Conservation (phyloP, 1,140 invertebrate species). For the Carcinoscorpius rotundicauda region DNA sequence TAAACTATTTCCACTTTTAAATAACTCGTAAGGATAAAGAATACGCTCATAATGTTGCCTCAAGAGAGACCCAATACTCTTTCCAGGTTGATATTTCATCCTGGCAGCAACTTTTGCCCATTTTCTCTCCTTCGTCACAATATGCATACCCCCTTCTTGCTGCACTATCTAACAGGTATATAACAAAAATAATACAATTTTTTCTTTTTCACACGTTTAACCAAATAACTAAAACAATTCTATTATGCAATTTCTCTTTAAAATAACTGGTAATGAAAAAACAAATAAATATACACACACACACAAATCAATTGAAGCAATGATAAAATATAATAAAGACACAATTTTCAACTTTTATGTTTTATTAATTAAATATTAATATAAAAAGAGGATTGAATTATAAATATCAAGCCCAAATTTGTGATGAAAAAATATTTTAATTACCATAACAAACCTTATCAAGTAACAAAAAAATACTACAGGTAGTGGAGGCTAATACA, state of each 20-base stretch:
- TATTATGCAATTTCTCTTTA: not conserved
- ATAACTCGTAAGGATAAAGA: constrained; percentile 82
- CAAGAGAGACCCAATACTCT: constrained; percentile 45
- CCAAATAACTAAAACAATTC: not conserved
- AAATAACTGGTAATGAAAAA: constrained; percentile 6
- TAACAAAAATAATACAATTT: not conserved
- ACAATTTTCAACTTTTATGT: too few species aligned
- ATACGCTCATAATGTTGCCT: constrained; percentile 87
- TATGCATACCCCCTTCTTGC: constrained; percentile 76
- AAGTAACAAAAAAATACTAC: too few species aligned
- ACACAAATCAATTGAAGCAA: too few species aligned
- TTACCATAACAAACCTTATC: too few species aligned
- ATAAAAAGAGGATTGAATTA: too few species aligned
- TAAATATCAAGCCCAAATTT: too few species aligned
- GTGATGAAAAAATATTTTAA: too few species aligned
- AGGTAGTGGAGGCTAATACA: too few species aligned
- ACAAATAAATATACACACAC: not conserved
- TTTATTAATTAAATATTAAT: too few species aligned
- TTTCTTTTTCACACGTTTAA: not conserved
- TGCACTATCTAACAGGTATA: constrained; percentile 51
- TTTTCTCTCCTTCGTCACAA: constrained; percentile 68
- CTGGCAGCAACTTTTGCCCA: constrained; percentile 78
- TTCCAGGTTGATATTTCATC: constrained; percentile 51
- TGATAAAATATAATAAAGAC: not conserved
- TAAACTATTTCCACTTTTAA: constrained; percentile 25